Percentiles rank a stretch among this genome's conserved stretches.
phyloP scores from a whole-genome alignment of 2,113 vertebrate genomes.

The Lycaon pictus region DNA sequence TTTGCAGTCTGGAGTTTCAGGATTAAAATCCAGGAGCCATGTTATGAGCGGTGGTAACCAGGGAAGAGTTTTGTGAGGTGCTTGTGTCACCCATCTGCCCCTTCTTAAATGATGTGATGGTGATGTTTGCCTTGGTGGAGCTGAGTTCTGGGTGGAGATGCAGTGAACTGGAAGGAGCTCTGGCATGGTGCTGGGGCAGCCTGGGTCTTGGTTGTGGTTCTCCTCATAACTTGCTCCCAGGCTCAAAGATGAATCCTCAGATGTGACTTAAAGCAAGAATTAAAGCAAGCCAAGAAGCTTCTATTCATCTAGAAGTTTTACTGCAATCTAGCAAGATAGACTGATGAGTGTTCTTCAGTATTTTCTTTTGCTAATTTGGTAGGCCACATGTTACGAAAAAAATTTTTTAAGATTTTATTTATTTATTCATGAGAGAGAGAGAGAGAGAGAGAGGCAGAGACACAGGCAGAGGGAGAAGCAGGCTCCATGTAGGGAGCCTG shows the following conservation, averaged over 20 bases:
- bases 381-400: neutral
- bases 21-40: neutral
- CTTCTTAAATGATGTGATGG: fast-evolving
- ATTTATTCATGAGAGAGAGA: no score
- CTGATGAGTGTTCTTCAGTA: neutral
- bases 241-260: neutral
- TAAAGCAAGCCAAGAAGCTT: neutral
- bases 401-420: neutral
- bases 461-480: no score
- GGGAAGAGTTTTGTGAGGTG: neutral
- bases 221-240: fast-evolving
- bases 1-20: neutral
- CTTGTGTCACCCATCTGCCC: no score
- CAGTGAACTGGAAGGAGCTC: fast-evolving
- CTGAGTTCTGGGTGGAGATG: neutral
- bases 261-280: neutral
- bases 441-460: no score
- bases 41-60: neutral
- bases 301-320: neutral
- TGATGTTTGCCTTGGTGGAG: neutral
- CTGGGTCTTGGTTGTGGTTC: neutral
- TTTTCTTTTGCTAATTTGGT: neutral
- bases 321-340: neutral
- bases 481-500: no score
- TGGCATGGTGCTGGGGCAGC: fast-evolving